phyloP scores from a whole-genome alignment of 2,888 invertebrate genomes.

The Rutpela maculata region DNA sequence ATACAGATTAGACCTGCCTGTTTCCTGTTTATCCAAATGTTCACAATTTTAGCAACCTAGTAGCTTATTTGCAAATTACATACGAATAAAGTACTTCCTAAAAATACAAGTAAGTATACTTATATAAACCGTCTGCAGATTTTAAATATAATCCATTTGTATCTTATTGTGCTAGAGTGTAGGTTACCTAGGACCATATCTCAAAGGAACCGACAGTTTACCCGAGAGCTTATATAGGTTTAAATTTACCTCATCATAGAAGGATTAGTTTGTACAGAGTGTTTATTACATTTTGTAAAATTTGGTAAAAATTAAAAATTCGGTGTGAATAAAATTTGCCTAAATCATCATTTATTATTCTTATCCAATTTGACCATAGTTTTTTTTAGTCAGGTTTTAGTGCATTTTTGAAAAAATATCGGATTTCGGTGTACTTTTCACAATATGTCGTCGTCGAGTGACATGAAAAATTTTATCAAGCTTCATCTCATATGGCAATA shows the following conservation, averaged over 20 bases:
- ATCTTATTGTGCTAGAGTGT: constrained; percentile 26
- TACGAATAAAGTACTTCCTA: constrained; percentile 2
- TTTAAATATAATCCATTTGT: constrained; percentile 37
- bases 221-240: constrained; percentile 17
- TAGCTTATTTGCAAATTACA: constrained; percentile 33
- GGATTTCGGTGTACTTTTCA: too few species aligned
- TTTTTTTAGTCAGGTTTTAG: too few species aligned
- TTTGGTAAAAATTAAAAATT: too few species aligned
- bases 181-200: constrained; percentile 13
- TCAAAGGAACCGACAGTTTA: constrained; percentile 27
- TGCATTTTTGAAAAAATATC: too few species aligned
- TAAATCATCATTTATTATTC: too few species aligned
- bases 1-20: background rate
- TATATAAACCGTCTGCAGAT: background rate
- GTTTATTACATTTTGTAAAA: too few species aligned
- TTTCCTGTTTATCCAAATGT: constrained; percentile 34
- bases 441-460: too few species aligned
- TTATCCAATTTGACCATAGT: too few species aligned
- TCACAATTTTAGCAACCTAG: constrained; percentile 26
- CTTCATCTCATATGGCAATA: too few species aligned
- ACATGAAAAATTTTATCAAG: too few species aligned
- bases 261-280: constrained; percentile 9
- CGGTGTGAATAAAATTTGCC: too few species aligned
- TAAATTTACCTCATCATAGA: constrained; percentile 30
- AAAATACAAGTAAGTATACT: constrained; percentile 27